Evolutionary conservation across 2,797 vertebrate species (phyloP), one percentile per base, ranked within the genome.

Genomic region (Gymnopithys bicolor): DNA sequence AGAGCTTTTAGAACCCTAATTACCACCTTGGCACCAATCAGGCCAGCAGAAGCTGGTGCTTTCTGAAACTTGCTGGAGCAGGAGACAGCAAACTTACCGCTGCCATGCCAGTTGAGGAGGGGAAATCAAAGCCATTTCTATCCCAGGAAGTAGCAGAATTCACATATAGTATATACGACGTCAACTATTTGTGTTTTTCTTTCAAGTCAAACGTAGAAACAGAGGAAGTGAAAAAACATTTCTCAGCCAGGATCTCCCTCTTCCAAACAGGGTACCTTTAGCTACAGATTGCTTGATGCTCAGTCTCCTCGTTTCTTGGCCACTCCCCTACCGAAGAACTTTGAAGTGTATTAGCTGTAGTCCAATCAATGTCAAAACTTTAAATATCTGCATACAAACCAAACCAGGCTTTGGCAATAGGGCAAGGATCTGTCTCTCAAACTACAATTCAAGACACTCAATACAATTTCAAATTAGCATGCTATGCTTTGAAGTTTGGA

Each of bases 11-110:
- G 41, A 73, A 75, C 88, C 46, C 46, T 71, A 77, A 63, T 71
- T 88, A 86, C 43, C 70, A 93, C 33, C 22, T 79, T 74, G 46
- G 67, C 59, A 87, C 35, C 73, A 88, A 60, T 35, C 46, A 81
- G 87, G 58, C 67, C 85, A 95, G 73, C 66, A 91, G 53, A 93
- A 84, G 28, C 2, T 45, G 43, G 14, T 35, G 16, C 41, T 82
- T 87, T 84, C 49, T 48, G 75, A 89, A 95, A 90, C 19, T n/a
- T 58, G 27, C 21, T 67, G 70, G 45, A 84, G 35, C 59, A 30
- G 39, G 33, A 89, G 33, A 52, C 33, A 56, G 19, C 28, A 64
- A 30, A 27, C 49, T 81, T 56, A 84, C 4, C 64, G 60, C 5
- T 41, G 22, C 5, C 22, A n/a, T 0, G 8, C 32, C 37, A 92